These are phyloP conservation scores for Philereme vetulata DNA, from an alignment of 2,888 invertebrate genomes.

Conservation along the genomic window DNA sequence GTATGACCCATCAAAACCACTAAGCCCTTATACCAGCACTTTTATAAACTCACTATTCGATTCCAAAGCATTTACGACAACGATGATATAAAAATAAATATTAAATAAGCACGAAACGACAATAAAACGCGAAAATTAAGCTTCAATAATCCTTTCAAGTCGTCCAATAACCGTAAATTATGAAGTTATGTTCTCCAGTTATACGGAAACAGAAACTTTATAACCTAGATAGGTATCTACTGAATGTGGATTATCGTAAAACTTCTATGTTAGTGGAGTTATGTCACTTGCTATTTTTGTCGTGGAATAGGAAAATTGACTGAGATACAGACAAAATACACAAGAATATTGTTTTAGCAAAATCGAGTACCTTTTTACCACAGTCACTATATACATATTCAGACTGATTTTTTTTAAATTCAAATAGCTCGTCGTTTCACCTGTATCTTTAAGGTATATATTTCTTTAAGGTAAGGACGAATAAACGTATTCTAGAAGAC, in stretches of 20 bases:
- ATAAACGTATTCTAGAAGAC: too few relatives aligned
- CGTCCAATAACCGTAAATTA: conserved; percentile 68
- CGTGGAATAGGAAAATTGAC: too few relatives aligned
- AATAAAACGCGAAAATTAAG: conserved; percentile 68
- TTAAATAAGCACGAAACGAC: conserved; percentile 65
- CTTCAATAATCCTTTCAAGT: conserved; percentile 64
- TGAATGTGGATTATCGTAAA: conserved; percentile 45
- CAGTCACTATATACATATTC: too few relatives aligned
- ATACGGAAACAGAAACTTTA: conserved; percentile 43
- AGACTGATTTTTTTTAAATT: too few relatives aligned
- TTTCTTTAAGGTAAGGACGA: too few relatives aligned
- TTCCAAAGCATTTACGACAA: conserved; percentile 53
- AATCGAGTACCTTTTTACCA: too few relatives aligned
- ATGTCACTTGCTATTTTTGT: conserved; percentile 1
- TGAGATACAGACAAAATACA: too few relatives aligned
- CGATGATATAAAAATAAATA: conserved; percentile 44
- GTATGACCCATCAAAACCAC: background rate
- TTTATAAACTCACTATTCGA: conserved; percentile 39
- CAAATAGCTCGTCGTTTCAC: too few relatives aligned
- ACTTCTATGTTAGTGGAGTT: conserved; percentile 31
- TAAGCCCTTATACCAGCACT: background rate
- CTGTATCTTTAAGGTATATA: too few relatives aligned
- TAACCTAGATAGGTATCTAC: conserved; percentile 51
- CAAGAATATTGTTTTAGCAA: too few relatives aligned
- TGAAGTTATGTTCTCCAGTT: conserved; percentile 49